A percentile compares a stretch with the other conserved stretches of the same genome.
Conservation (phyloP, 2,888 invertebrate genomes). For the Tanytarsus gracilentus region DNA sequence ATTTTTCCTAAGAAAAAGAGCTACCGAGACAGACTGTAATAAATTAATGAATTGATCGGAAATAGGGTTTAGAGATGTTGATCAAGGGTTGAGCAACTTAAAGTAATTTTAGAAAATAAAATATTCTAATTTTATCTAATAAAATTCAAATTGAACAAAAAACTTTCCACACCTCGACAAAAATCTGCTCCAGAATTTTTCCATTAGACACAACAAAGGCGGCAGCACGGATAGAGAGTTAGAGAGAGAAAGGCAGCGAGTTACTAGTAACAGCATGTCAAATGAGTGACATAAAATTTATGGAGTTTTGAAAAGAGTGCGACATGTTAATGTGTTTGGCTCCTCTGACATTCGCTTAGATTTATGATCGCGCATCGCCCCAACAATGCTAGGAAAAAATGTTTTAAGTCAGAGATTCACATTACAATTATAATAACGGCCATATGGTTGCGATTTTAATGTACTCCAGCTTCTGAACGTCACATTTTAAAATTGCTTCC, state of each 20-base stretch:
- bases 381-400: conserved; percentile 20
- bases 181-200: no score
- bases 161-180: no score
- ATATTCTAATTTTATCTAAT: no score
- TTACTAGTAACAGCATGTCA: no score
- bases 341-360: conserved; percentile 17
- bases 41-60: no score
- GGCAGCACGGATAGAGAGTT: not conserved
- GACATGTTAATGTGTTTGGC: not conserved
- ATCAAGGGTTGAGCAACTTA: no score
- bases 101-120: not conserved
- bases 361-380: conserved; percentile 13
- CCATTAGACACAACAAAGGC: not conserved
- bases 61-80: no score
- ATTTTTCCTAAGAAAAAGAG: not conserved
- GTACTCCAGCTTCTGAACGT: not conserved
- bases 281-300: conserved; percentile 3
- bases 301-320: not conserved
- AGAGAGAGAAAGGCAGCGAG: no score
- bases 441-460: conserved; percentile 8
- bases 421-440: no score
- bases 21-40: no score
- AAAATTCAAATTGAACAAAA: no score
- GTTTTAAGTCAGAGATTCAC: no score
- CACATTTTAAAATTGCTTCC: conserved; percentile 10